These are phyloP conservation scores for Heliocidaris erythrogramma DNA, from an alignment of 35 echinoderm and acorn worm species.

Conservation along the genomic window DNA sequence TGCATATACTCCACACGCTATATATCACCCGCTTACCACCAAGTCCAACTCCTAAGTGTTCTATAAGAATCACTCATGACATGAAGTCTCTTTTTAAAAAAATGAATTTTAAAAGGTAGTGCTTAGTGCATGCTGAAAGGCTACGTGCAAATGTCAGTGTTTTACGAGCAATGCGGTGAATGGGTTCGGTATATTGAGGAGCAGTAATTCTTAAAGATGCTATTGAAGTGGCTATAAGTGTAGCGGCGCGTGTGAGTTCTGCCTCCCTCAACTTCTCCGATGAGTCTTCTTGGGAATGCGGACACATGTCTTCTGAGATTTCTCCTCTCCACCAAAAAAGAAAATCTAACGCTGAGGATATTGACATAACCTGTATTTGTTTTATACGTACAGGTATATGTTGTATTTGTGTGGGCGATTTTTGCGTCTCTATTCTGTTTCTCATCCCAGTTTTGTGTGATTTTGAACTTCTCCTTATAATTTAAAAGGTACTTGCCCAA, in stretches of 20 bases:
- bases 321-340: background rate
- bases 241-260: conserved; percentile 14
- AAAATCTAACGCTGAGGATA: background rate
- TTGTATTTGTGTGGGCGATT: background rate
- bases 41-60: background rate
- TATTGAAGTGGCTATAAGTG: conserved; percentile 1
- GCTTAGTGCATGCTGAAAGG: background rate
- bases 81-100: background rate
- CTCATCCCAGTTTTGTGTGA: too few relatives aligned
- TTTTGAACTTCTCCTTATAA: too few relatives aligned
- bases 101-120: background rate
- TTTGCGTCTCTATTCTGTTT: background rate
- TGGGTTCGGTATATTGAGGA: background rate
- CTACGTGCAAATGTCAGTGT: background rate
- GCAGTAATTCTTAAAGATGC: background rate
- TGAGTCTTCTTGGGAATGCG: background rate
- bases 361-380: background rate
- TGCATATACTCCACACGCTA: background rate
- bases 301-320: conserved; percentile 21
- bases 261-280: conserved; percentile 21
- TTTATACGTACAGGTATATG: background rate
- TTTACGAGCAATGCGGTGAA: background rate
- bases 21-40: background rate
- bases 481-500: too few relatives aligned
- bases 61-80: background rate